A percentile compares a stretch with the other conserved stretches of the same genome.
Evolutionary conservation across 2,113 vertebrate genomes (phyloP).

Genomic region (Cathartes aura): DNA sequence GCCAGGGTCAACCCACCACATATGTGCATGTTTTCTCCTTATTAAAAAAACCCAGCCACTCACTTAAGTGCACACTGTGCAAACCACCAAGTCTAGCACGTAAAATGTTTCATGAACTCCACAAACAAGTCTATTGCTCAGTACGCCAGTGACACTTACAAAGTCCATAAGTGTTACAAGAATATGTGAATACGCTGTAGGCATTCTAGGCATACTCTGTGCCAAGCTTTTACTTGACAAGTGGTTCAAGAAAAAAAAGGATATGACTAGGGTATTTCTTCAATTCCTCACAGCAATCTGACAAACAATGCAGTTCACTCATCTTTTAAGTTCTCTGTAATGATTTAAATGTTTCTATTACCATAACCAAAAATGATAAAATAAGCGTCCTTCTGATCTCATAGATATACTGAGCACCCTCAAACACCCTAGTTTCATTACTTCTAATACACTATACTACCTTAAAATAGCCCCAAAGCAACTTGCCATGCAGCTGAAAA

Average conservation of each 20-base stretch:
- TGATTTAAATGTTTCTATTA: neutral
- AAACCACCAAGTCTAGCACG: neutral
- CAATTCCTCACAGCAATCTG: neutral
- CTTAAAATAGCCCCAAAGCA: neutral
- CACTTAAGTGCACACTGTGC: neutral
- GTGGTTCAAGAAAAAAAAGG: neutral
- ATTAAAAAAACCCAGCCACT: neutral
- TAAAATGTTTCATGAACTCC: neutral
- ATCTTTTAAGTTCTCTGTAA: neutral
- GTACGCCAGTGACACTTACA: neutral
- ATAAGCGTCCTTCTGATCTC: neutral
- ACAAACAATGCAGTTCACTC: neutral
- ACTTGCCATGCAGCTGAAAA: neutral
- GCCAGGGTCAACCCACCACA: neutral
- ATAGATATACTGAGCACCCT: neutral
- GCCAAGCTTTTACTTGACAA: neutral
- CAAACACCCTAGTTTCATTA: neutral
- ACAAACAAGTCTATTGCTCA: neutral
- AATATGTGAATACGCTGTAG: rapidly evolving
- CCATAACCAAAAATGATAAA: neutral
- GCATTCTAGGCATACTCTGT: neutral
- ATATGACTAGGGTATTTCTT: neutral
- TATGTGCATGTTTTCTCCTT: rapidly evolving
- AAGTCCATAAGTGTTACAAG: neutral
- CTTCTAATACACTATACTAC: neutral